Conservation (phyloP, 2,888 invertebrate species). For the Zootermopsis nevadensis region DNA sequence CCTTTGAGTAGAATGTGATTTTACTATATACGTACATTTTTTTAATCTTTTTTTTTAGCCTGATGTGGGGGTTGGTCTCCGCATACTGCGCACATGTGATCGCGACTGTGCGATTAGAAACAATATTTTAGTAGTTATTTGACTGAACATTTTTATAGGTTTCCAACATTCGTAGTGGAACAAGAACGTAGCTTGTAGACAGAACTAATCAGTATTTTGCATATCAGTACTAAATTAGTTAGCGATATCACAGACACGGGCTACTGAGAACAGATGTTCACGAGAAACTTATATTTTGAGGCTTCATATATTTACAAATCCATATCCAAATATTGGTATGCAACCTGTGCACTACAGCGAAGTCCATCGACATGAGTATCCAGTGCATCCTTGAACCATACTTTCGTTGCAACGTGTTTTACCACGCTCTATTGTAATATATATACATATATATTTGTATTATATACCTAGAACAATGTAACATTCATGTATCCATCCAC, state of each 20-base stretch:
- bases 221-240: slow-evolving; percentile 29
- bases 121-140: slow-evolving; percentile 13
- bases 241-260: neutral
- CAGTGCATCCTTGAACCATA: neutral
- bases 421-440: slow-evolving; percentile 26
- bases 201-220: slow-evolving; percentile 27
- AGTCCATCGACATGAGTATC: neutral
- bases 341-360: neutral
- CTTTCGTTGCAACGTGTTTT: neutral
- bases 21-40: neutral
- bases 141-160: neutral
- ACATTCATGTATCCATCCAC: slow-evolving; percentile 42
- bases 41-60: neutral
- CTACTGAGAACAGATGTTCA: neutral
- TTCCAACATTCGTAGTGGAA: slow-evolving; percentile 16
- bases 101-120: neutral
- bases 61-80: neutral
- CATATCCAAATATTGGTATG: slow-evolving; percentile 4
- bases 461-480: slow-evolving; percentile 31
- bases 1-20: slow-evolving; percentile 3
- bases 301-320: slow-evolving; percentile 15
- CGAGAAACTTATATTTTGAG: slow-evolving; percentile 22
- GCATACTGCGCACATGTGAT: slow-evolving; percentile 16
- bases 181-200: neutral
- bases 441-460: slow-evolving; percentile 35